Percentiles rank a stretch among this genome's conserved stretches.
Evolutionary conservation across 1,140 invertebrate species (phyloP).

Genomic region (Panagrolaimus sp.): DNA sequence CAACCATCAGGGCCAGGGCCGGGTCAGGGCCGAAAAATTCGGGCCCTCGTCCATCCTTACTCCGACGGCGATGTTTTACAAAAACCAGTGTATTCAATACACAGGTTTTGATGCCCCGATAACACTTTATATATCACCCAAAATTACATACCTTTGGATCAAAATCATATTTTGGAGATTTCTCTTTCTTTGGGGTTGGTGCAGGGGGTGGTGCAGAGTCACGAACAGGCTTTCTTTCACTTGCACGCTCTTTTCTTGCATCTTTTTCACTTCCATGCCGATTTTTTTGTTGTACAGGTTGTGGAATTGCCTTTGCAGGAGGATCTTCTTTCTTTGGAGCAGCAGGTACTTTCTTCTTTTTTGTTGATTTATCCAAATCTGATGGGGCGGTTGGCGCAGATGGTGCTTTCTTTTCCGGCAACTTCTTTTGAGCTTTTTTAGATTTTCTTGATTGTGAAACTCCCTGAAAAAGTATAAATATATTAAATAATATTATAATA

Average conservation of each 20-base stretch:
- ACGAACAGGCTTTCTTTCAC: too few species aligned
- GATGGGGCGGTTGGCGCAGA: neutral
- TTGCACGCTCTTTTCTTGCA: neutral
- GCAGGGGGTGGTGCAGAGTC: too few species aligned
- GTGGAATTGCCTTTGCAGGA: neutral
- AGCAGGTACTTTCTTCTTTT: neutral
- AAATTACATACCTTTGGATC: neutral
- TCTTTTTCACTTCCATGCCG: neutral
- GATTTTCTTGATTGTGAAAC: constrained; percentile 12
- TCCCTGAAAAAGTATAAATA: constrained; percentile 5
- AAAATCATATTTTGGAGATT: neutral
- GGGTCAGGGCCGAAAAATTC: too few species aligned
- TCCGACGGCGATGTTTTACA: too few species aligned
- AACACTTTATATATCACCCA: too few species aligned
- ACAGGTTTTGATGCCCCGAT: too few species aligned
- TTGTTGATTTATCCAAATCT: neutral
- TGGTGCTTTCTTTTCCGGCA: neutral
- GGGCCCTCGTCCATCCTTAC: too few species aligned
- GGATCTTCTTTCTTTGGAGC: neutral
- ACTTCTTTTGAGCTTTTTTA: neutral
- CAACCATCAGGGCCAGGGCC: too few species aligned
- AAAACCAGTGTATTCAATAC: too few species aligned
- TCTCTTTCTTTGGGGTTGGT: neutral
- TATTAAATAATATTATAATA: neutral
- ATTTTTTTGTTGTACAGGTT: neutral